Evolutionary conservation across 2,113 vertebrate species (phyloP), one percentile per base, ranked within the genome.

Genomic region (Ellobius talpinus): DNA sequence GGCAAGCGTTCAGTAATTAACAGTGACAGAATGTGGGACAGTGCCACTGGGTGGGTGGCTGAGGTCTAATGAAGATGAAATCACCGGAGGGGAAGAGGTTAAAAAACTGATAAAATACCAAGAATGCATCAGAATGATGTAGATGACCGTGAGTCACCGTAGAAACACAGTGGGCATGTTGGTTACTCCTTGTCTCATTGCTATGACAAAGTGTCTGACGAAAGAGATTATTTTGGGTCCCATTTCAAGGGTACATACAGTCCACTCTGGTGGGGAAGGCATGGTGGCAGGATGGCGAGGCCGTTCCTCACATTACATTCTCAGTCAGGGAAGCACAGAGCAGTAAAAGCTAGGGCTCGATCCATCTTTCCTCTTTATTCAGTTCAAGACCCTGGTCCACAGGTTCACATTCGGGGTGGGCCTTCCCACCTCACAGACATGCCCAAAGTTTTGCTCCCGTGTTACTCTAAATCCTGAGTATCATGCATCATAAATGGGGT

Each of bases 151-250:
- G 79, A 63, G 17, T 47, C 8, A 19, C 21, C 2, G 3, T 55
- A 29, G 39, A 63, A 12, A 36, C n/a, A 11, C 5, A 31, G 33
- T 33, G 1, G 12, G 0, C 11, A 65, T 4, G 12, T 0, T 45
- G 2, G 42, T 66, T 10, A 1, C 12, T 70, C 3, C 85, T 52
- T 16, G 1, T 70, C 23, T n/a, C 4, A 3, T 26, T 26, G 33
- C 86, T 36, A 33, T 23, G 85, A 70, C 65, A 50, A 50, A 13
- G 42, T n/a, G 6, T 50, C 45, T 26, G 66, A 3, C 7, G 11
- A n/a, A 26, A 36, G 66, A 29, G 47, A 36, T 70, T 72, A 87
- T 24, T n/a, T n/a, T 10, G 66, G 66, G 12, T 87, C 66, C n/a
- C 63, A 24, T 12, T n/a, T 52, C 33, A 17, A 39, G 42, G 4